Base-by-base conservation (phyloP, 2,113 vertebrate species). In the Mohoua ochrocephala region DNA sequence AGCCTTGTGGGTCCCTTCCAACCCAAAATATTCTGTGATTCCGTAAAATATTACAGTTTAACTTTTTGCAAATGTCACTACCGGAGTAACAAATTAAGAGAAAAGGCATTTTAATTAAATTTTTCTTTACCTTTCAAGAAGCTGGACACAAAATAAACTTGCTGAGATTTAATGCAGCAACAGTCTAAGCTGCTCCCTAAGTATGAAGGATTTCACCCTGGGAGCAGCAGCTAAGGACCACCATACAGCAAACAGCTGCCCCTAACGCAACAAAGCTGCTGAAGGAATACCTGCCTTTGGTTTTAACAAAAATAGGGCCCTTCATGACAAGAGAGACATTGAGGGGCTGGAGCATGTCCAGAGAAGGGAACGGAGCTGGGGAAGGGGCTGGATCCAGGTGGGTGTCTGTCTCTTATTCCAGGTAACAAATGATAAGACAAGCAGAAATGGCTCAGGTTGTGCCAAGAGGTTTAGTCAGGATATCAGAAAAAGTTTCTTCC, bases 1-100 rank as follows among this genome's bases (percentile, higher is more conserved):
- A 28, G 3, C 23, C 37, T 5, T 1, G 18, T 0, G 13, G 6
- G 6, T n/a, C 7, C 4, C 6, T 20, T 37, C 23, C 68, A 74
- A 1, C 13, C 0, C 6, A 10, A 1, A 11, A 1, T 10, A 24
- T 30, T 59, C 44, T 17, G 23, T 39, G 52, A 39, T 33, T 24
- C 15, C 5, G 4, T 17, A 8, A 52, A 45, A n/a, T 13, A 45
- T 20, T 39, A 26, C 1, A 11, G 31, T 42, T 69, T 19, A 82
- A 56, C 28, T 79, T 54, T 3, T 50, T 3, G 13, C 33, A 64
- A 76, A 45, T 16, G 27, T 50, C 27, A 30, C n/a, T 16, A 47
- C 28, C 49, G 30, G 15, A 61, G 2, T 7, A 14, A n/a, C 19
- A 82, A 77, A 59, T 27, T 31, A 65, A 70, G 27, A 67, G 27